Percentiles rank a stretch among this genome's conserved stretches.
Evolutionary conservation across 2,113 vertebrate species (phyloP).

Genomic region (Pachypanchax playfairii): DNA sequence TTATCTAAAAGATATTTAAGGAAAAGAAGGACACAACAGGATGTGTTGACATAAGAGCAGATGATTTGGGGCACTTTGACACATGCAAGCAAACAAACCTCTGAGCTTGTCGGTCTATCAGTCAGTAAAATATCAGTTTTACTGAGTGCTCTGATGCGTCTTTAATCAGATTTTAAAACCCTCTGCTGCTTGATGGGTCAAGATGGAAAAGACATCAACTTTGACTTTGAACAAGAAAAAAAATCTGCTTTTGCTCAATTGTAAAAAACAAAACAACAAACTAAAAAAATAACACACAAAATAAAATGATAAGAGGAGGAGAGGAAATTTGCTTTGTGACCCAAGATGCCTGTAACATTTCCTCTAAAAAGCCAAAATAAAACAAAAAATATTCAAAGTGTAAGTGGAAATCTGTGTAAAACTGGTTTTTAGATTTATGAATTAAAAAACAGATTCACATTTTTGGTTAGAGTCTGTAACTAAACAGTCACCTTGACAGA

Average conservation of each 20-base stretch:
- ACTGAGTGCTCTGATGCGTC: not conserved
- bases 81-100: constrained; percentile 42
- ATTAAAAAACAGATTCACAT: constrained; percentile 1
- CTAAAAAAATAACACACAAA: no score
- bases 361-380: no score
- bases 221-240: no score
- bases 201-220: constrained; percentile 5
- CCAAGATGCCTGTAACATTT: no score
- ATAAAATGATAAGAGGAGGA: no score
- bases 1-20: no score
- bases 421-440: not conserved
- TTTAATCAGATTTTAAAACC: not conserved
- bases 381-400: no score
- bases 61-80: constrained; percentile 44
- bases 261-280: no score
- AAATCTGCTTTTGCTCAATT: no score
- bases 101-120: constrained; percentile 4
- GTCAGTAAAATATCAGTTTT: not conserved
- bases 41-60: constrained; percentile 26
- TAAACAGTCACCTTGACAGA: constrained; percentile 47
- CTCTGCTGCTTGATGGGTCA: not conserved
- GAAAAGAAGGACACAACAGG: not conserved
- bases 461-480: constrained; percentile 22
- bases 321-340: no score
- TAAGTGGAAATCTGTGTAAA: no score